Conservation (phyloP, 2,888 invertebrate genomes). For the Melanargia galathea region DNA sequence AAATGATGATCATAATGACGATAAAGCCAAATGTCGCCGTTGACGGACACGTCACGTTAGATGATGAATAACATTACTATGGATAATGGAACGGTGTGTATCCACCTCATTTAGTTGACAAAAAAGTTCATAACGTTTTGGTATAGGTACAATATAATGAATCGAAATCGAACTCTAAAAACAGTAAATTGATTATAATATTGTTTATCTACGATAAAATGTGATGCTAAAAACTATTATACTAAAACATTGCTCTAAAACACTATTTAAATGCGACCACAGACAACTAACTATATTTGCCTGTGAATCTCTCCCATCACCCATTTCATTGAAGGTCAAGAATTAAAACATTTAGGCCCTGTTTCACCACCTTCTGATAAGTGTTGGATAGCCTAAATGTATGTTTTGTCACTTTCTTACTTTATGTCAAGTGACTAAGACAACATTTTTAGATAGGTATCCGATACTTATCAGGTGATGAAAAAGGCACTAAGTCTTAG, state of each 20-base stretch:
- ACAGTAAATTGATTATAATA: slow-evolving; percentile 26
- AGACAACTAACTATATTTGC: background rate
- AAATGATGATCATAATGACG: no score
- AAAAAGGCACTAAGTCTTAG: no score
- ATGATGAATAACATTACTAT: background rate
- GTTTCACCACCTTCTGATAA: no score
- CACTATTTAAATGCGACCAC: slow-evolving; percentile 33
- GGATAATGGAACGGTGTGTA: background rate
- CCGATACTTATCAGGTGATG: no score
- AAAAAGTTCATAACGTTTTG: slow-evolving; percentile 1
- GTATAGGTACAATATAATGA: slow-evolving; percentile 7
- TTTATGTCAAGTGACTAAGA: no score
- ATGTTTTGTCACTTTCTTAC: no score
- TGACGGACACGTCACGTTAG: no score
- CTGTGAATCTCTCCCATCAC: background rate
- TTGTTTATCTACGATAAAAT: slow-evolving; percentile 31
- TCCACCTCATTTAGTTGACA: slow-evolving; percentile 16
- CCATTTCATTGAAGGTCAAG: background rate
- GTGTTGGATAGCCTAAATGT: no score
- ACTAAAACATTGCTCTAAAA: slow-evolving; percentile 33
- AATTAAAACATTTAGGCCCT: no score
- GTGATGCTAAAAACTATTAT: slow-evolving; percentile 32
- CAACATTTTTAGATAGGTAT: no score
- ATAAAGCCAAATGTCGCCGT: no score
- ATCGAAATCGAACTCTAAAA: slow-evolving; percentile 19